Base-by-base conservation (phyloP, 2,797 vertebrate species). In the Calcarius lapponicus region DNA sequence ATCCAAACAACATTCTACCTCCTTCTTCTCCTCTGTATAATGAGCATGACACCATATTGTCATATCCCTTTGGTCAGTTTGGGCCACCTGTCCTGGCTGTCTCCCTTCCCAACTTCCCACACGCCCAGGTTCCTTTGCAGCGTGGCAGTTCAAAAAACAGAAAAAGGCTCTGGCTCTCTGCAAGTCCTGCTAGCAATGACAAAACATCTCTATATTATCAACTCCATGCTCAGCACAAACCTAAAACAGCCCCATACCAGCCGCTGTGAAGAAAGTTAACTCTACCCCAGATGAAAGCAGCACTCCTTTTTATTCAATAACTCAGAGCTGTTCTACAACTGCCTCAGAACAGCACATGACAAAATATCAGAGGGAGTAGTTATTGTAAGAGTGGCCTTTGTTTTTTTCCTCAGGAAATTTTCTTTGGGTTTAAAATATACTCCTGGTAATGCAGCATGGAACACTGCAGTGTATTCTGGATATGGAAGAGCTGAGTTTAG, bases 141-240 rank as follows among this genome's bases (percentile, higher is more conserved):
- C 1, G 0, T 12, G 21, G 14, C 17, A 31, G 11, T 15, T 14
- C 5, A 4, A 36, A 34, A 65, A 17, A 0, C 26, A 57, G 11
- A 66, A 50, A 47, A 36, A 50, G 31, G 7, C 9, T 14, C 31
- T 31, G 34, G 43, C 17, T 66, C 32, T 50, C 2, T 32, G 32
- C 1, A 66, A 74, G 8, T 9, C 31, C 43, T 50, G 31, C 6
- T 50, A 36, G 36, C 22, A 51, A 5, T 36, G 11, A 43, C 22
- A 43, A 66, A 75, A 8, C 1, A 7, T 3, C 5, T 85, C 28
- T 22, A 1, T 43, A 16, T 75, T 58, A 22, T 36, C 32, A 36
- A 18, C 22, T 4, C 26, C 2, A 1, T 32, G 53, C 16, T 51
- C 61, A 67, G 45, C 38, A 85, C 38, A 85, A 58, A 36, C 28